Percentiles rank a stretch among this genome's conserved stretches.
Evolutionary conservation across 1,140 invertebrate species (phyloP).

Genomic region (Lasioglossum baleicum): DNA sequence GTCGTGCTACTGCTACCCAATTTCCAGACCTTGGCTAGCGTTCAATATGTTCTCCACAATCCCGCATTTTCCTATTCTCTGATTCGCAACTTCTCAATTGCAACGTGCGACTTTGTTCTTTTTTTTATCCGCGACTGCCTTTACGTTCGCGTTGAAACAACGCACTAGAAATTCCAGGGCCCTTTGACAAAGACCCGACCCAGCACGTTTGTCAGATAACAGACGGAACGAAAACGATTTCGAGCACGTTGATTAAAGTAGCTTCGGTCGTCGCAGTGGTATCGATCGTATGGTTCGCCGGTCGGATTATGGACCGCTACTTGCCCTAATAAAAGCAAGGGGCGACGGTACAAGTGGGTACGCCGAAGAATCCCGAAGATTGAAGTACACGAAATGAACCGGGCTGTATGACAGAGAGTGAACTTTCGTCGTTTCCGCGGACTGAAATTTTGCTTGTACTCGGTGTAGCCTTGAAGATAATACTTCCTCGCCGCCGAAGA

Average conservation of each 20-base stretch:
- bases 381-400: not conserved
- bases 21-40: too few species aligned
- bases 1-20: too few species aligned
- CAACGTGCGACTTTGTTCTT: too few species aligned
- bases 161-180: not conserved
- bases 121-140: not conserved
- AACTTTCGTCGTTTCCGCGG: not conserved
- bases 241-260: conserved; percentile 3
- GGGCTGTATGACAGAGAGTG: not conserved
- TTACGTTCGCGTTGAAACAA: not conserved
- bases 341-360: not conserved
- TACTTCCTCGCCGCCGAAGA: too few species aligned
- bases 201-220: not conserved
- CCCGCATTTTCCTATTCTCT: too few species aligned
- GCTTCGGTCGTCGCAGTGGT: not conserved
- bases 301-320: not conserved
- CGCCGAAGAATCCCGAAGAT: not conserved
- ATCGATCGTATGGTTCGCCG: not conserved
- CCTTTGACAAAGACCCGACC: not conserved
- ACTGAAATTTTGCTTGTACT: not conserved
- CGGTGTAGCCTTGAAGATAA: not conserved
- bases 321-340: not conserved
- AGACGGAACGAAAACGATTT: conserved; percentile 2
- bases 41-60: too few species aligned
- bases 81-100: too few species aligned